These are phyloP conservation scores for Sinocyclocheilus grahami DNA, from an alignment of 2,113 vertebrate species.

Conservation along the genomic window DNA sequence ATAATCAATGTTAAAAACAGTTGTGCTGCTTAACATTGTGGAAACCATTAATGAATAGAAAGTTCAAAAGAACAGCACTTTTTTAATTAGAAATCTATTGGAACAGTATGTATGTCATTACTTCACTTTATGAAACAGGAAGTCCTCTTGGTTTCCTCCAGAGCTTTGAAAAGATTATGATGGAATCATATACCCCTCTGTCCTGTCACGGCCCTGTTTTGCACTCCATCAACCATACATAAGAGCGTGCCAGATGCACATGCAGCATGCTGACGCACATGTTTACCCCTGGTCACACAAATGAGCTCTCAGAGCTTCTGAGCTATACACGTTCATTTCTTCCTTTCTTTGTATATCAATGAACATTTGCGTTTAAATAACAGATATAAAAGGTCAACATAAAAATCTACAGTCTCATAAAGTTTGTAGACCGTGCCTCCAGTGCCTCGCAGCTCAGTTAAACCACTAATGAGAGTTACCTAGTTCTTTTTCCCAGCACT, in stretches of 20 bases:
- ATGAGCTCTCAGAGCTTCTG: constrained; percentile 6
- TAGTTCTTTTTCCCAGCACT: constrained; percentile 26
- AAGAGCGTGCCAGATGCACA: constrained; percentile 17
- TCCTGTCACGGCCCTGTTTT: background rate
- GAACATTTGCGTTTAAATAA: background rate
- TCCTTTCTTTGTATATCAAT: background rate
- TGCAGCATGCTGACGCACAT: constrained; percentile 7
- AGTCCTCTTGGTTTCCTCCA: background rate
- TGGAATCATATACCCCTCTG: background rate
- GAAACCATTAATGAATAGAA: background rate
- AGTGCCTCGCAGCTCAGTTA: constrained; percentile 21
- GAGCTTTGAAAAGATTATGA: background rate
- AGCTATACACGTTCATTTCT: background rate
- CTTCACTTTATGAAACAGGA: background rate
- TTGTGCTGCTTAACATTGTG: background rate
- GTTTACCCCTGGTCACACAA: constrained; percentile 12
- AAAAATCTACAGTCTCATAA: constrained; percentile 41
- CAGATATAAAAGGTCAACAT: constrained; percentile 29
- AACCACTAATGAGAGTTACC: constrained; percentile 41
- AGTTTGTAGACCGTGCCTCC: constrained; percentile 14
- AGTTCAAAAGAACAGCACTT: background rate
- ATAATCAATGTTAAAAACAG: background rate
- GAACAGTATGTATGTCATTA: background rate
- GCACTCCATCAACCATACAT: background rate
- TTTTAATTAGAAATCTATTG: background rate